phyloP scores from a whole-genome alignment of 2,888 invertebrate genomes.

The Toxonevra muliebris region DNA sequence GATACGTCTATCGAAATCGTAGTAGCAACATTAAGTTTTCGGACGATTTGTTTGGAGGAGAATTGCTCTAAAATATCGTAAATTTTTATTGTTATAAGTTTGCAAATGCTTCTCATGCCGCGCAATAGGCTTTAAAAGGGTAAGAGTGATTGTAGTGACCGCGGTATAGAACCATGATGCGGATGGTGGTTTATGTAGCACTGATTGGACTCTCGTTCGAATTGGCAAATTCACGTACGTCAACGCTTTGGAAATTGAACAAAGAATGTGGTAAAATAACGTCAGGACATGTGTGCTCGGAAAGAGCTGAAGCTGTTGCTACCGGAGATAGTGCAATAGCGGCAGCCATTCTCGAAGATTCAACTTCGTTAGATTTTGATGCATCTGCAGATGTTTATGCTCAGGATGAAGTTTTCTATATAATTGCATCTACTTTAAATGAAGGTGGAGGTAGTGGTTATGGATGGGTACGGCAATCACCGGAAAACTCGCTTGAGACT shows the following conservation, averaged over 20 bases:
- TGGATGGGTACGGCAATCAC: constrained; percentile 40
- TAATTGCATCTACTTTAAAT: constrained; percentile 75
- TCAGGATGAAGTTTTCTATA: constrained; percentile 77
- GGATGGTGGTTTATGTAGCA: constrained; percentile 44
- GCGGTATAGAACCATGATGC: constrained; percentile 19
- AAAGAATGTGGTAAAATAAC: constrained; percentile 80
- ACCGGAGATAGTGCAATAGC: neutral
- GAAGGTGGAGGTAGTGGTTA: constrained; percentile 71
- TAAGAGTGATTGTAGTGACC: too few species aligned
- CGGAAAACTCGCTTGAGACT: constrained; percentile 36
- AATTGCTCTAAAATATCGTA: too few species aligned
- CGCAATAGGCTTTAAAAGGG: too few species aligned
- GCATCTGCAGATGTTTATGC: constrained; percentile 41
- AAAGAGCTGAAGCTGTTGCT: neutral
- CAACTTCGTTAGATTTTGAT: constrained; percentile 27
- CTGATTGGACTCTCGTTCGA: constrained; percentile 49
- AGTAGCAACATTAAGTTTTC: too few species aligned
- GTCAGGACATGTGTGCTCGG: constrained; percentile 27
- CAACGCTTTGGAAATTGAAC: constrained; percentile 84
- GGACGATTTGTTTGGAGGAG: too few species aligned
- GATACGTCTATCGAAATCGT: too few species aligned
- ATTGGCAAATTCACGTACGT: constrained; percentile 80
- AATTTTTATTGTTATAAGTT: too few species aligned
- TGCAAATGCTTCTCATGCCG: too few species aligned
- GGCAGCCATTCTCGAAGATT: constrained; percentile 12